Percentiles rank a stretch among this genome's conserved stretches.
phyloP scores from a whole-genome alignment of 1,140 invertebrate species.

The Propsilocerus akamusi region DNA sequence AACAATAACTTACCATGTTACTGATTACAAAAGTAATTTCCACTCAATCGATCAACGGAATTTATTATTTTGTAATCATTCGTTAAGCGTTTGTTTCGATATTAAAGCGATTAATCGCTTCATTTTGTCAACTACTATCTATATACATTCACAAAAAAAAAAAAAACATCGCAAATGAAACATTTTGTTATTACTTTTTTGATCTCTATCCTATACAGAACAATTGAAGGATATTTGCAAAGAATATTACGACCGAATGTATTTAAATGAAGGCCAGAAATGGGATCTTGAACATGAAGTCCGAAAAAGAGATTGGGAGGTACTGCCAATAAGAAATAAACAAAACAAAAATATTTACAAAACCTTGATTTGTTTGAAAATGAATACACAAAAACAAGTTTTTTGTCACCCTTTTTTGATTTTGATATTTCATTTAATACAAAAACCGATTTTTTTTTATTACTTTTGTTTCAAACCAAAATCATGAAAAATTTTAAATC shows the following conservation, averaged over 20 bases:
- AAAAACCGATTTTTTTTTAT: not conserved
- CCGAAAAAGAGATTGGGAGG: conserved; percentile 94
- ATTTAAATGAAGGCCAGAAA: conserved; percentile 93
- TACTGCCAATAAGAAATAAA: conserved; percentile 34
- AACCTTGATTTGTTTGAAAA: conserved; percentile 5
- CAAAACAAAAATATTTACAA: conserved; percentile 5
- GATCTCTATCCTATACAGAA: conserved; percentile 17
- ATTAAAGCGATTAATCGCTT: too few relatives aligned
- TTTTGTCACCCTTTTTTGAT: not conserved
- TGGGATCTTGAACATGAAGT: conserved; percentile 99
- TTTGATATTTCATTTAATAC: not conserved
- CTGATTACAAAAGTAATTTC: too few relatives aligned
- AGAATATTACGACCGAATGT: conserved; percentile 89
- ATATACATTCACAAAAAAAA: conserved; percentile 8
- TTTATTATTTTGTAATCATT: too few relatives aligned
- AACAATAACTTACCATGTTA: too few relatives aligned
- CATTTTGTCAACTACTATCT: conserved; percentile 6
- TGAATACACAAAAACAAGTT: not conserved
- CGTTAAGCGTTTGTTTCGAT: too few relatives aligned
- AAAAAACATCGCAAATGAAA: conserved; percentile 6
- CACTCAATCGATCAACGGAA: too few relatives aligned
- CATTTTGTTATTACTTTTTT: conserved; percentile 5
- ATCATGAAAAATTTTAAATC: not conserved
- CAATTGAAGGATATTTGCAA: conserved; percentile 65
- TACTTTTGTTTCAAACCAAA: not conserved